These are phyloP conservation scores for Trichonephila inaurata DNA, from an alignment of 1,140 invertebrate species.

Conservation along the genomic window DNA sequence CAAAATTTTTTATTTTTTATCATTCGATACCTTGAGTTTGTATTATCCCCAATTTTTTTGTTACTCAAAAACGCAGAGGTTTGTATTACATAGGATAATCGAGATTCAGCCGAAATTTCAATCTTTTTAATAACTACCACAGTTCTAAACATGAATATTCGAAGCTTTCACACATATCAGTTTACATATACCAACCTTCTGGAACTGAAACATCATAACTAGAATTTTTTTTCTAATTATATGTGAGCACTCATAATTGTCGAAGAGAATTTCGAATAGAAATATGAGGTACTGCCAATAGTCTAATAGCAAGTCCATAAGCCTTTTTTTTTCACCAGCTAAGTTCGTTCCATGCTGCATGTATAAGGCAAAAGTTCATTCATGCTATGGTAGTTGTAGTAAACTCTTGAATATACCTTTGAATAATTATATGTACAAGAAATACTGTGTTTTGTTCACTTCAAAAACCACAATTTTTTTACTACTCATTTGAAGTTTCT, in stretches of 20 bases:
- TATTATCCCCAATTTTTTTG: too few species aligned
- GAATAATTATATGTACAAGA: constrained; percentile 16
- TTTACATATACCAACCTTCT: neutral
- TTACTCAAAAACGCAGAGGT: too few species aligned
- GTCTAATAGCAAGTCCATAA: neutral
- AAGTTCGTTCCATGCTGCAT: neutral
- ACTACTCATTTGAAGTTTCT: neutral
- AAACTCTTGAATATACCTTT: constrained; percentile 11
- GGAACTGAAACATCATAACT: neutral
- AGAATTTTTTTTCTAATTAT: neutral
- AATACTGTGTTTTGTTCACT: neutral
- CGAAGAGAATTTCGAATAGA: neutral
- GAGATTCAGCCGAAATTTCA: too few species aligned
- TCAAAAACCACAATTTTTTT: constrained; percentile 8
- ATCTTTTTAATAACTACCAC: too few species aligned
- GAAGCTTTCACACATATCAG: neutral
- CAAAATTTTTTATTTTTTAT: too few species aligned
- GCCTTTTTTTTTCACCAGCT: neutral
- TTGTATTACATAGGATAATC: too few species aligned
- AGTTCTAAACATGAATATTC: neutral
- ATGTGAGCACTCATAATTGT: neutral
- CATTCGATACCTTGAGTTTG: too few species aligned
- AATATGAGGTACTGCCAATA: constrained; percentile 16
- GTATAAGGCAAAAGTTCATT: constrained; percentile 39
- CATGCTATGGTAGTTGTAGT: neutral